Evolutionary conservation across 2,113 vertebrate genomes (phyloP).

Genomic region (Promerops cafer): DNA sequence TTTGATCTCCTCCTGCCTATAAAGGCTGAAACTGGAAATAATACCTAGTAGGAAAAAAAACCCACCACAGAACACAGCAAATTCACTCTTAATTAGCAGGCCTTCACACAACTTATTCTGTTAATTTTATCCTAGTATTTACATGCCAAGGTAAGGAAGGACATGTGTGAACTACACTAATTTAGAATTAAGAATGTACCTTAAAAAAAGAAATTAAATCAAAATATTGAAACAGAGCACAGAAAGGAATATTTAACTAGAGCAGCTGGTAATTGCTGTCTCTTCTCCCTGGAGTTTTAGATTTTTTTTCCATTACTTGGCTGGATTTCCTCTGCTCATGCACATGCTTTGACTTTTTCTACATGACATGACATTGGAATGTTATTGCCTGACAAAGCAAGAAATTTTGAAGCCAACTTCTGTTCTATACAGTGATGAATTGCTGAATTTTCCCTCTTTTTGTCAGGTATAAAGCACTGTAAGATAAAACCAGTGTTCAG

Average conservation of each 20-base stretch:
- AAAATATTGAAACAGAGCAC: not conserved
- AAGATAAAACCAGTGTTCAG: not conserved
- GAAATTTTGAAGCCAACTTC: not conserved
- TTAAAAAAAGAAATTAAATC: not conserved
- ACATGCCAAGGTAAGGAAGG: not conserved
- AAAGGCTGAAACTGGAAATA: not conserved
- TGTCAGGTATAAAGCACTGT: not conserved
- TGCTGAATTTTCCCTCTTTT: not conserved
- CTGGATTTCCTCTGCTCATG: not conserved
- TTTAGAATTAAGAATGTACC: not conserved
- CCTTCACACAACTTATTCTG: not conserved
- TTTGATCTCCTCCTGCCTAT: not conserved
- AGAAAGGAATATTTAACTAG: not conserved
- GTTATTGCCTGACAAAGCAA: not conserved
- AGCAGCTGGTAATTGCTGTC: not conserved
- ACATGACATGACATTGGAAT: not conserved
- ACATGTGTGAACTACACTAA: not conserved
- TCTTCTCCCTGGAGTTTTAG: not conserved
- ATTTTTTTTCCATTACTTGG: not conserved
- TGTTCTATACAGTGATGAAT: not conserved
- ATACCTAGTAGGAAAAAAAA: not conserved
- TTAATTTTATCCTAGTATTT: not conserved
- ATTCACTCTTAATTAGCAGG: not conserved
- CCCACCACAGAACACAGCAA: not conserved
- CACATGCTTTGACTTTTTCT: not conserved